These are phyloP conservation scores for Folsomia manolachei DNA, from an alignment of 2,888 invertebrate genomes.

Conservation along the genomic window DNA sequence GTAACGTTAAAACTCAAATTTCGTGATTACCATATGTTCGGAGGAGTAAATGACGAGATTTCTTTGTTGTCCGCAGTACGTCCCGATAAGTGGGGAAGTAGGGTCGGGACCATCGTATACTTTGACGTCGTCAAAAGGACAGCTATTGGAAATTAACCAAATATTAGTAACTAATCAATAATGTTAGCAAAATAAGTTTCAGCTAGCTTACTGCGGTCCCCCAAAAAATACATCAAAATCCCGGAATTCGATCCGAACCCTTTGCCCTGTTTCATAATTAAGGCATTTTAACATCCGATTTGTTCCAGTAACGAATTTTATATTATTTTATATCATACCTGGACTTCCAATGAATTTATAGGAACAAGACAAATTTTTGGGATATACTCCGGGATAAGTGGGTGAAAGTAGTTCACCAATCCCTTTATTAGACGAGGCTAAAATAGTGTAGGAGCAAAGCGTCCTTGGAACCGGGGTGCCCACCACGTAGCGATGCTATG, in stretches of 20 bases:
- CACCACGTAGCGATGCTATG: constrained; percentile 72
- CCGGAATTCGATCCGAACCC: constrained; percentile 91
- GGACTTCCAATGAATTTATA: constrained; percentile 83
- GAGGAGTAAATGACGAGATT: constrained; percentile 88
- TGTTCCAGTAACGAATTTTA: no score
- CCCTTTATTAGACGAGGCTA: constrained; percentile 46
- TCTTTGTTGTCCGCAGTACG: constrained; percentile 95
- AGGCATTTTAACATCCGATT: no score
- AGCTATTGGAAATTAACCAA: constrained; percentile 62
- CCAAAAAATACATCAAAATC: constrained; percentile 99
- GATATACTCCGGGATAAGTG: constrained; percentile 98
- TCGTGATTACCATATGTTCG: no score
- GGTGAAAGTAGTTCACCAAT: constrained; percentile 85
- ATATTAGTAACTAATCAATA: background rate
- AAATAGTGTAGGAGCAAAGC: constrained; percentile 65
- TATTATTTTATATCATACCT: no score
- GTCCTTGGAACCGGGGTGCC: constrained; percentile 82
- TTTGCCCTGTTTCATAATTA: no score
- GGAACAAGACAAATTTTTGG: constrained; percentile 89
- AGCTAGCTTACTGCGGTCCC: constrained; percentile 92
- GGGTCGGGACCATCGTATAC: constrained; percentile 92
- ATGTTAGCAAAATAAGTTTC: constrained; percentile 3
- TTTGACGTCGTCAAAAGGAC: constrained; percentile 97
- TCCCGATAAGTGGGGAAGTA: constrained; percentile 81
- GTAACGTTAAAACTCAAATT: no score